These are phyloP conservation scores for Ennomos fuscantarius DNA, from an alignment of 2,888 invertebrate species.

Conservation along the genomic window DNA sequence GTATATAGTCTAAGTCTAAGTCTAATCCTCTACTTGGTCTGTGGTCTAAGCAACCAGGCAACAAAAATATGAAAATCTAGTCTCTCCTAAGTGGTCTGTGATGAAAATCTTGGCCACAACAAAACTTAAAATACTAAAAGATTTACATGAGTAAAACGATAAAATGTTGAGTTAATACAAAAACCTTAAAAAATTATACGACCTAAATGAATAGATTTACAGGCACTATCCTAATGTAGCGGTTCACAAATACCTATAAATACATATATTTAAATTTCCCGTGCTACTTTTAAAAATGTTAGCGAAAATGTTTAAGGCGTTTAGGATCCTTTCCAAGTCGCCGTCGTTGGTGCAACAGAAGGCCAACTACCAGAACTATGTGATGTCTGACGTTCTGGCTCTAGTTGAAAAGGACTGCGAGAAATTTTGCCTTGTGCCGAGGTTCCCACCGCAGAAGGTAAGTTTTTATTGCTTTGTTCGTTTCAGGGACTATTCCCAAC, in stretches of 20 bases:
- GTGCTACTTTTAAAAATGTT: neutral
- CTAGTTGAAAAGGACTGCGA: conserved; percentile 66
- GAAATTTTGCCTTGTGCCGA: conserved; percentile 58
- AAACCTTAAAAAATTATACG: conserved; percentile 15
- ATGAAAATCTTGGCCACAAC: too few species aligned
- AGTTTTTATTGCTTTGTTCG: neutral
- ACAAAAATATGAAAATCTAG: too few species aligned
- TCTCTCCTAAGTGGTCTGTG: too few species aligned
- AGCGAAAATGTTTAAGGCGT: conserved; percentile 36
- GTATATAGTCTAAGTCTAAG: too few species aligned
- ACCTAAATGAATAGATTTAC: conserved; percentile 20
- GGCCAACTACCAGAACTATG: conserved; percentile 60
- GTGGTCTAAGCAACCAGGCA: too few species aligned
- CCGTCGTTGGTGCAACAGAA: conserved; percentile 29
- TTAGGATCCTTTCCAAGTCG: conserved; percentile 28
- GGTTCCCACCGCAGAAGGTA: conserved; percentile 68
- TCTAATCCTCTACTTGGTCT: too few species aligned
- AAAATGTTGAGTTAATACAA: too few species aligned
- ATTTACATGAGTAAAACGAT: too few species aligned
- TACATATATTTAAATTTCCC: too few species aligned
- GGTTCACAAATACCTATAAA: too few species aligned
- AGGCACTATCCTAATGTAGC: neutral
- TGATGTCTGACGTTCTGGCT: conserved; percentile 60
- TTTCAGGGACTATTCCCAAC: too few species aligned
- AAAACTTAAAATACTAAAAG: too few species aligned